Evolutionary conservation across 2,888 invertebrate species (phyloP).

Genomic region (Hesperia comma): DNA sequence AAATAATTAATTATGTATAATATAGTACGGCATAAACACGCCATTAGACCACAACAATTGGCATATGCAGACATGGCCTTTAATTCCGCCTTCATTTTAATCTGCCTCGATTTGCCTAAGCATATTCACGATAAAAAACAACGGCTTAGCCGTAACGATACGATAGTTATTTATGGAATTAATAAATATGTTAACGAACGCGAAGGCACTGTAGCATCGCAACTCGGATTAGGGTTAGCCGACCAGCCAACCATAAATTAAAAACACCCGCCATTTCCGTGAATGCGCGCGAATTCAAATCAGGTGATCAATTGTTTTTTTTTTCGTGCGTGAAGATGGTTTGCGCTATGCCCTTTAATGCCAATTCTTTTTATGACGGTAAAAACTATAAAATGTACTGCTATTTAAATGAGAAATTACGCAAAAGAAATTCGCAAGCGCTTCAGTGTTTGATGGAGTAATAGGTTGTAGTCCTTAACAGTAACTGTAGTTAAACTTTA

Average conservation of each 20-base stretch:
- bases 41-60: not conserved
- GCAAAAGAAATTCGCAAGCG: too few relatives aligned
- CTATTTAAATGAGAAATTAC: not conserved
- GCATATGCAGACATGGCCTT: slow-evolving; percentile 3
- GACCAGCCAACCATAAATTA: slow-evolving; percentile 51
- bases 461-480: too few relatives aligned
- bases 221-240: slow-evolving; percentile 50
- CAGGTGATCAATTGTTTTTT: slow-evolving; percentile 30
- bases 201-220: slow-evolving; percentile 42
- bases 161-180: slow-evolving; percentile 43
- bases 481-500: too few relatives aligned
- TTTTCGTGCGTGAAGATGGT: not conserved
- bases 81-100: slow-evolving; percentile 13
- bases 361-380: not conserved
- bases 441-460: too few relatives aligned
- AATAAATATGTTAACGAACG: slow-evolving; percentile 49
- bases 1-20: not conserved
- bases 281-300: slow-evolving; percentile 28
- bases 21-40: not conserved
- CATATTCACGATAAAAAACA: slow-evolving; percentile 21
- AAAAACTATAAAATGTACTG: not conserved
- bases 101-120: slow-evolving; percentile 29
- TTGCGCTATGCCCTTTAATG: slow-evolving; percentile 18
- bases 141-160: slow-evolving; percentile 19
- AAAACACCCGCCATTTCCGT: slow-evolving; percentile 38